Base-by-base conservation (phyloP, 2,797 vertebrate genomes). In the Amblyraja radiata region DNA sequence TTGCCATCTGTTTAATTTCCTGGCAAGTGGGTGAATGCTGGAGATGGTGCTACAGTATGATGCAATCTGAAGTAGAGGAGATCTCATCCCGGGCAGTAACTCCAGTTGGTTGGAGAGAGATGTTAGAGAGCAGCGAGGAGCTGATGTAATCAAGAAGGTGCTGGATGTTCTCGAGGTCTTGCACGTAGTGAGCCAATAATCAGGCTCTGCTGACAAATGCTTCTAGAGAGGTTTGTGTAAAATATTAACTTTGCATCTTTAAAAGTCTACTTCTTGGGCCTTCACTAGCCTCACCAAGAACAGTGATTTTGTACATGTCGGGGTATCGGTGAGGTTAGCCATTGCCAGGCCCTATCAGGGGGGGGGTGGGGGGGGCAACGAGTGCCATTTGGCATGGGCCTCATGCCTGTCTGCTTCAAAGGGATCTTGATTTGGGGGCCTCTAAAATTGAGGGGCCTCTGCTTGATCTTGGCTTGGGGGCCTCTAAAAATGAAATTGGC, bases 1-100 rank as follows among this genome's bases (percentile, higher is more conserved):
- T 63, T 68, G 14, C 84, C 63, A 65, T 68, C 84, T 88, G 84
- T 88, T 88, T 88, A 65, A 65, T 68, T 88, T 68, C 84, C 68
- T 88, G 58, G 84, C 28, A 65, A 13, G 2, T 32, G 61, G 61
- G 4, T 88, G 16, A n/a, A 36, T 7, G 0, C 61, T 36, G 63
- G 84, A 32, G 61, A 88, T 18, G 9, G 10, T 86, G n/a, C 65
- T 88, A 88, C 18, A 46, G 46, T 46, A 2, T 46, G 16, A 32
- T 32, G 84, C 63, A 32, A 32, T 65, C 13, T 88, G 63, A 6
- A 88, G 61, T 88, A 7, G 11, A 68, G 84, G 84, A 88, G 61
- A 36, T 68, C n/a, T 68, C 84, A 88, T 88, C 14, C 36, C 28
- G 7, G 18, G n/a, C 14, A 0, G 0, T 68, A n/a, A 32, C n/a